These are phyloP conservation scores for Petrocephalus schoutedeni DNA, from an alignment of 2,797 vertebrate genomes.

Conservation along the genomic window DNA sequence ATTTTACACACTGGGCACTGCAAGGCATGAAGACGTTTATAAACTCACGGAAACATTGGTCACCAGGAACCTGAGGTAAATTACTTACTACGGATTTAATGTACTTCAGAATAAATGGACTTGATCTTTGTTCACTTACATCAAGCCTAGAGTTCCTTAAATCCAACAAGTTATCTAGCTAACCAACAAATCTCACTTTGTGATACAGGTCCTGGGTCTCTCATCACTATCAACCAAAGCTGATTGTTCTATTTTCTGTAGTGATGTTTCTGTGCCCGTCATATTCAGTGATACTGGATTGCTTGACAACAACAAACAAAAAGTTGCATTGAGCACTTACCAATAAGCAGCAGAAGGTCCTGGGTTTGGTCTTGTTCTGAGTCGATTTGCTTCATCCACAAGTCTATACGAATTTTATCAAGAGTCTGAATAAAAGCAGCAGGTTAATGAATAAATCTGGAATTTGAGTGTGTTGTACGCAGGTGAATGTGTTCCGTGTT, in stretches of 20 bases:
- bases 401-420: constrained; percentile 5
- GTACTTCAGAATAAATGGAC: background rate
- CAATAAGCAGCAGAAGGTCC: background rate
- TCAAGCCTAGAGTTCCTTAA: background rate
- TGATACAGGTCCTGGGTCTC: background rate
- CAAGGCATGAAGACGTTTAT: constrained; percentile 8
- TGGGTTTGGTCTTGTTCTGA: background rate
- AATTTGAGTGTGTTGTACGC: background rate
- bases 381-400: background rate
- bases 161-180: background rate
- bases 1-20: background rate
- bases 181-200: background rate
- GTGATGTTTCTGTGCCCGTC: background rate
- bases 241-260: background rate
- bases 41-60: background rate
- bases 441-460: background rate
- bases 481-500: background rate
- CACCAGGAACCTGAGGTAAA: background rate
- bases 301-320: constrained; percentile 12
- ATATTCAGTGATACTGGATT: background rate
- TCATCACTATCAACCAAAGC: constrained; percentile 10
- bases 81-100: background rate
- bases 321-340: background rate
- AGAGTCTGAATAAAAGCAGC: background rate
- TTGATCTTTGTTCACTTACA: background rate